phyloP scores from a whole-genome alignment of 2,888 invertebrate genomes.

The Campoplex capitator region DNA sequence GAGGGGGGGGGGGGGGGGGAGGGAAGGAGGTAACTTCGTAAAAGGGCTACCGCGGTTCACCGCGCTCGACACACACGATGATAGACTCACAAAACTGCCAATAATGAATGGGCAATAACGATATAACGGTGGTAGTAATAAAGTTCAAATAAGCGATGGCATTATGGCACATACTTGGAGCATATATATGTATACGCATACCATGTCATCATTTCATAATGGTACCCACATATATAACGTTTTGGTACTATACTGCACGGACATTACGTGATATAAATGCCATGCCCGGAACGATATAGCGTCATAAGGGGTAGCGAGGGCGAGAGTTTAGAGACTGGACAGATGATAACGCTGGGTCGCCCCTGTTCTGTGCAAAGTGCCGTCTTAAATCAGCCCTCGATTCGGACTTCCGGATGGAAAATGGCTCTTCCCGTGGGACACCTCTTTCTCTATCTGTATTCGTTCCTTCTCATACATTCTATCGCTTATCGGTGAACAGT shows the following conservation, averaged over 20 bases:
- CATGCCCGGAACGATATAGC: constrained; percentile 36
- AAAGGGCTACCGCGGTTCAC: constrained; percentile 47
- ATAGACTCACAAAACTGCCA: constrained; percentile 63
- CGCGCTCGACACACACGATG: constrained; percentile 62
- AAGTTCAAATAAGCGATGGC: constrained; percentile 68
- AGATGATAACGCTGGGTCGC: constrained; percentile 33
- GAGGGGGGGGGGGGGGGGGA: no score
- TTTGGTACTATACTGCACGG: constrained; percentile 22
- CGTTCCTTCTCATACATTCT: constrained; percentile 9
- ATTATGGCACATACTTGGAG: constrained; percentile 41
- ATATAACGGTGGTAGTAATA: constrained; percentile 67
- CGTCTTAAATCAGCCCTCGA: constrained; percentile 67
- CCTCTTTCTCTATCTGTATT: constrained; percentile 30
- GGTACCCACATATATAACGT: constrained; percentile 5
- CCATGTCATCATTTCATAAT: constrained; percentile 16
- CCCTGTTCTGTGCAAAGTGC: constrained; percentile 56
- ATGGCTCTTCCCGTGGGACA: constrained; percentile 62
- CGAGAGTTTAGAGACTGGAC: constrained; percentile 43
- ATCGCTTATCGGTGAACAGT: constrained; percentile 33
- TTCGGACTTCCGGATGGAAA: constrained; percentile 65
- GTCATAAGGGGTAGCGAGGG: constrained; percentile 17
- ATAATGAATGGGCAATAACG: constrained; percentile 69
- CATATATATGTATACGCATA: background rate
- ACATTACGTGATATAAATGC: constrained; percentile 38
- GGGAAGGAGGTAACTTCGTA: background rate